Percentiles rank a stretch among this genome's conserved stretches.
phyloP scores from a whole-genome alignment of 2,113 vertebrate genomes.

The Bubo scandiacus region DNA sequence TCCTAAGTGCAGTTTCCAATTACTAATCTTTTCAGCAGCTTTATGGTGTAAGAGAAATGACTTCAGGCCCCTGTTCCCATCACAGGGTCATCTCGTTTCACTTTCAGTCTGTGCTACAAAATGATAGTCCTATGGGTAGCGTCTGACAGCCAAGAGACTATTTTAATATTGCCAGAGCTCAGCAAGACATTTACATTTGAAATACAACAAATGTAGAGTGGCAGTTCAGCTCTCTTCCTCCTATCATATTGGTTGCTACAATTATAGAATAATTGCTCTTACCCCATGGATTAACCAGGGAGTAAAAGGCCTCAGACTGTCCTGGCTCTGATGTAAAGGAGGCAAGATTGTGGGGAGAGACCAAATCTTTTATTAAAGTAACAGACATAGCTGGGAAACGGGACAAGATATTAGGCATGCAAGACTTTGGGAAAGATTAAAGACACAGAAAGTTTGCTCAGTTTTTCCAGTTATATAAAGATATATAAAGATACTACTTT shows the following conservation, averaged over 20 bases:
- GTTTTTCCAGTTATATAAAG: background rate
- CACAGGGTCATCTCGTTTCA: constrained; percentile 37
- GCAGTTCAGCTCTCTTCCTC: background rate
- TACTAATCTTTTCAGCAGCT: constrained; percentile 60
- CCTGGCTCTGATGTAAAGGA: background rate
- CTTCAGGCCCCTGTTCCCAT: constrained; percentile 1
- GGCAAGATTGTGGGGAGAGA: background rate
- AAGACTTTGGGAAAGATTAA: background rate
- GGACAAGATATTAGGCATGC: background rate
- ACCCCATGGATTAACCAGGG: background rate
- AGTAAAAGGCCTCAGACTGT: background rate
- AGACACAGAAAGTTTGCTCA: background rate
- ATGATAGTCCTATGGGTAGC: background rate
- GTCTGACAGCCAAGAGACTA: background rate
- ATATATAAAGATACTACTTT: background rate
- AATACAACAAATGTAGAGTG: background rate
- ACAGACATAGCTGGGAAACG: background rate
- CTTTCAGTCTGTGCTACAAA: constrained; percentile 11
- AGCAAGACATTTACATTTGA: constrained; percentile 17
- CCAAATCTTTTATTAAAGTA: constrained; percentile 3
- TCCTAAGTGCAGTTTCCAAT: constrained; percentile 51
- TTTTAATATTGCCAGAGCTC: constrained; percentile 6
- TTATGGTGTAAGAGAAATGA: constrained; percentile 36
- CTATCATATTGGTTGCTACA: background rate
- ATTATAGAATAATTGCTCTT: background rate